These are phyloP conservation scores for Brienomyrus brachyistius DNA, from an alignment of 2,113 vertebrate genomes.

Conservation along the genomic window DNA sequence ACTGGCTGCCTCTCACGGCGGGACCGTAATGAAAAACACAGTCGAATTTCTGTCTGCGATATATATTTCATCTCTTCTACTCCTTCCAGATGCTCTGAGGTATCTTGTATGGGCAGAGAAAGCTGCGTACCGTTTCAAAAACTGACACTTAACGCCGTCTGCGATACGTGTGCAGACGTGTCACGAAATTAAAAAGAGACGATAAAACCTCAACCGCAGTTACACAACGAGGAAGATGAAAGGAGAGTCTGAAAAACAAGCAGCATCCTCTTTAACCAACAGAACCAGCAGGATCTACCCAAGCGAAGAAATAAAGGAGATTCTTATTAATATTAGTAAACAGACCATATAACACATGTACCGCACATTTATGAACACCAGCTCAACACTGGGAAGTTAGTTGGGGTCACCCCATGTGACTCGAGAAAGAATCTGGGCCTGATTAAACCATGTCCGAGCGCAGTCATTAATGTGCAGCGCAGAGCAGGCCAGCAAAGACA, in stretches of 20 bases:
- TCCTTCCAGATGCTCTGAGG: background rate
- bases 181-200: background rate
- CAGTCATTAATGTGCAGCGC: constrained; percentile 47
- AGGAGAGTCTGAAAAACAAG: background rate
- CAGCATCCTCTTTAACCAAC: background rate
- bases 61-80: background rate
- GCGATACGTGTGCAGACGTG: background rate
- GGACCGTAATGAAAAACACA: background rate
- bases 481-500: constrained; percentile 35
- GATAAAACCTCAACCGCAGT: background rate
- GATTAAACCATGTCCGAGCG: constrained; percentile 32
- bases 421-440: constrained; percentile 17
- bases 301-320: background rate
- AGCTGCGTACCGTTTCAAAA: background rate
- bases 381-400: background rate
- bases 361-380: background rate
- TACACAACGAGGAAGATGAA: background rate
- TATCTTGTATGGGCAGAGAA: background rate
- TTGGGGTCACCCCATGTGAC: constrained; percentile 23
- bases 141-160: background rate
- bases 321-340: background rate
- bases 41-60: background rate
- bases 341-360: background rate
- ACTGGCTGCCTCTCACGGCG: background rate
- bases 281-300: background rate